Conservation (phyloP, 2,888 invertebrate species). For the Archaeoteleia sp. region DNA sequence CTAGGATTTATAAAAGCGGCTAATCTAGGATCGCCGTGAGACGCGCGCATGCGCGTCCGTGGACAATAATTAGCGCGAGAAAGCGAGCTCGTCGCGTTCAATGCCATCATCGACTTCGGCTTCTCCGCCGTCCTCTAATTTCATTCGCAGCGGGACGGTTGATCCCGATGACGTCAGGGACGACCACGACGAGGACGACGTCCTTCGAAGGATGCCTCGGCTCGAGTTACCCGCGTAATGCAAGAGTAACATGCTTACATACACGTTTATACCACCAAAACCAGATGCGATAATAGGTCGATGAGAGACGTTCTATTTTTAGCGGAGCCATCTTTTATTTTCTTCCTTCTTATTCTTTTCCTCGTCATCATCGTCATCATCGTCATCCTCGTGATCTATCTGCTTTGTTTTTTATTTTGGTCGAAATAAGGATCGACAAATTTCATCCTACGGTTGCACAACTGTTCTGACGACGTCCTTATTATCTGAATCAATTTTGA, state of each 20-base stretch:
- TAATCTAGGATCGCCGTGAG: constrained; percentile 42
- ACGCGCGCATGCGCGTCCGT: constrained; percentile 58
- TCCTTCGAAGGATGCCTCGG: constrained; percentile 58
- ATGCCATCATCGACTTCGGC: constrained; percentile 58
- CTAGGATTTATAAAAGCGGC: constrained; percentile 29
- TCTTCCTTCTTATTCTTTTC: too few species aligned
- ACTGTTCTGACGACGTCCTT: too few species aligned
- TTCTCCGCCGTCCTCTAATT: constrained; percentile 63
- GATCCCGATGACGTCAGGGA: constrained; percentile 58
- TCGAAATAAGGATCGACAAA: too few species aligned
- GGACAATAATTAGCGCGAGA: constrained; percentile 61
- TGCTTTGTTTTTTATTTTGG: too few species aligned
- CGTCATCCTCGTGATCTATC: too few species aligned
- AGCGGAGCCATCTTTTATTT: background rate
- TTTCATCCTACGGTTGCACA: too few species aligned
- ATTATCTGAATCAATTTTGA: too few species aligned
- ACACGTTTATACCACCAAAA: constrained; percentile 10
- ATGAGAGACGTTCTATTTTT: constrained; percentile 14
- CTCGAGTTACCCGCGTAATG: constrained; percentile 26
- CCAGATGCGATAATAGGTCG: constrained; percentile 16
- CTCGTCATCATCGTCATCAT: too few species aligned
- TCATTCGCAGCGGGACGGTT: constrained; percentile 60
- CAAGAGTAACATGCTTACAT: background rate
- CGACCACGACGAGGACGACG: constrained; percentile 50
- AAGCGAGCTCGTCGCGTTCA: constrained; percentile 62